A percentile compares a stretch with the other conserved stretches of the same genome.
Evolutionary conservation across 2,888 invertebrate species (phyloP).

Genomic region (Nematopogon swammerdamellus): DNA sequence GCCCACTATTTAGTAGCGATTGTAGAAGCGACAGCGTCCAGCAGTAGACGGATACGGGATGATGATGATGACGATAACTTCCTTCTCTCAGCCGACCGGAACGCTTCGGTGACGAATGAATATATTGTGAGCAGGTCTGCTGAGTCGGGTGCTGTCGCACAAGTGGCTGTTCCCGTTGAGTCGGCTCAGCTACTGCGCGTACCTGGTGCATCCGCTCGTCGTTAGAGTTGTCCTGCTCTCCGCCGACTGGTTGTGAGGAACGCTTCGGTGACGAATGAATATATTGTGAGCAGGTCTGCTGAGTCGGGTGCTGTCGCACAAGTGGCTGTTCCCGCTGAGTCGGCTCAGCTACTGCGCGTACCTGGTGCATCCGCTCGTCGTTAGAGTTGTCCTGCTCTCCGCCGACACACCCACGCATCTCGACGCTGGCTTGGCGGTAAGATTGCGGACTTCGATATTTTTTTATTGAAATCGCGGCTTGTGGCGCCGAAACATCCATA

Average conservation of each 20-base stretch:
- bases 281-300: constrained; percentile 34
- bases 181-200: constrained; percentile 49
- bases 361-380: constrained; percentile 47
- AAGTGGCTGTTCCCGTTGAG: constrained; percentile 47
- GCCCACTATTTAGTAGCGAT: too few relatives aligned
- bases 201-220: constrained; percentile 50
- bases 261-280: too few relatives aligned
- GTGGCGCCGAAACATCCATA: too few relatives aligned
- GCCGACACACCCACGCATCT: constrained; percentile 44
- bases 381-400: constrained; percentile 38
- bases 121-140: constrained; percentile 30
- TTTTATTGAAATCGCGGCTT: too few relatives aligned
- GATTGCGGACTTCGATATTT: too few relatives aligned
- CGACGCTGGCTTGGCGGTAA: constrained; percentile 43
- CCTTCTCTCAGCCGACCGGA: too few relatives aligned
- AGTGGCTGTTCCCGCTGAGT: constrained; percentile 45
- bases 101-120: too few relatives aligned
- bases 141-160: constrained; percentile 38
- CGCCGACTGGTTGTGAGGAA: too few relatives aligned
- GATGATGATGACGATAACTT: too few relatives aligned
- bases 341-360: constrained; percentile 52
- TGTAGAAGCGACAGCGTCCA: too few relatives aligned
- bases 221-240: constrained; percentile 34
- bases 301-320: constrained; percentile 37
- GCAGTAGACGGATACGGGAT: too few relatives aligned